Conservation (phyloP, 2,113 vertebrate genomes). For the Sigmodon hispidus region DNA sequence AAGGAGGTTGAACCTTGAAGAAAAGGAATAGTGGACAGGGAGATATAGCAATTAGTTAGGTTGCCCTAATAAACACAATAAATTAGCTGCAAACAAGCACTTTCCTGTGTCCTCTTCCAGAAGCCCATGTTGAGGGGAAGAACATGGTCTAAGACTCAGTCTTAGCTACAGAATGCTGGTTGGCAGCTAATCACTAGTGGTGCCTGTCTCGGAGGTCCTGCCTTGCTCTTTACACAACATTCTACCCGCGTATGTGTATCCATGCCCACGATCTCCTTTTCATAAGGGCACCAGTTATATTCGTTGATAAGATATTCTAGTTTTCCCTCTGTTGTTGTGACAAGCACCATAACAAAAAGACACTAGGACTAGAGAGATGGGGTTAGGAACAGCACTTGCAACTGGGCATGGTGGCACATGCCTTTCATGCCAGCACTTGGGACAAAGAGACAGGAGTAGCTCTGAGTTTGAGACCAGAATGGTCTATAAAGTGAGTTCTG, state of each 20-base stretch:
- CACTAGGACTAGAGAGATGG: not conserved
- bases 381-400: not conserved
- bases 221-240: not conserved
- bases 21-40: not conserved
- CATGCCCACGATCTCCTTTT: not conserved
- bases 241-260: not conserved
- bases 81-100: not conserved
- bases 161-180: not conserved
- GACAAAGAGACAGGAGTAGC: not conserved
- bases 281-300: not conserved
- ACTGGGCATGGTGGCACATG: not conserved
- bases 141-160: not conserved
- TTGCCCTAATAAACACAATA: not conserved
- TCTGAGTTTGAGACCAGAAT: not conserved
- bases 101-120: not conserved
- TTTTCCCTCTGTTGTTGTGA: not conserved
- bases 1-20: not conserved
- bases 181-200: not conserved
- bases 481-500: not conserved
- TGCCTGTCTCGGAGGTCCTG: not conserved
- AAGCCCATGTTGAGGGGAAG: not conserved
- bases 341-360: not conserved
- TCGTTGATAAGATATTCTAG: not conserved
- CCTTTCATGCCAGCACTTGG: not conserved
- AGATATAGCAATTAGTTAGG: not conserved